Base-by-base conservation (phyloP, 2,797 vertebrate genomes). In the Limnodromus scolopaceus region DNA sequence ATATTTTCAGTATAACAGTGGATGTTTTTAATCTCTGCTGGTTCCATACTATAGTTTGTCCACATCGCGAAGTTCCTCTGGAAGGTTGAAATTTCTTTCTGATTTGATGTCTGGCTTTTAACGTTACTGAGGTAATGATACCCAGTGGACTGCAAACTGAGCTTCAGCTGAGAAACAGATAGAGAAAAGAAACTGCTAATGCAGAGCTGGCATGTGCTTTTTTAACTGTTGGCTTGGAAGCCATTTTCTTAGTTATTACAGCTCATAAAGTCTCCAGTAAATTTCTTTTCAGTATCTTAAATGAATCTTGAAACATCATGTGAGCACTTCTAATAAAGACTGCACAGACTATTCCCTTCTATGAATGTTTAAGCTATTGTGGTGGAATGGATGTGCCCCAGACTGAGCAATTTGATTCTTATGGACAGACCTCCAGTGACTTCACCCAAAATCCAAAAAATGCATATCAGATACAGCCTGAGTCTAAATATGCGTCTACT, bases 1-100 rank as follows among this genome's bases (percentile, higher is more conserved):
- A 71, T 78, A 80, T 85, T 95, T 92, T 87, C 78, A 75, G 92
- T 87, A 69, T 61, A 76, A 18, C 0, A 1, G 90, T 97, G 96
- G 94, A 96, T 96, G 95, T 97, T 97, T 97, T 95, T 95, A 96
- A 96, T 97, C 90, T 97, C 88, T 83, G 48, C 78, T 87, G 8
- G 1, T 92, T 92, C 90, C 45, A 61, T 80, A 7, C 63, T 83
- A 0, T 19, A 65, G 92, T 89, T 93, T 87, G 87, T 93, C 94
- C 92, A 85, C 68, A 61, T 93, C 0, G 2, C 6, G 3, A 83
- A 91, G 78, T 91, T 95, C 75, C 86, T 94, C 78, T 93, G 95
- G 84, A 94, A 97, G 93, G 78, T 27, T 95, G 88, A 92, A 91
- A 83, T 97, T 95, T 80, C 82, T 94, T 82, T 91, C 93, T 93